Evolutionary conservation across 1,140 invertebrate species (phyloP), one percentile per base, ranked within the genome.

Genomic region (Neodiprion pinetum): DNA sequence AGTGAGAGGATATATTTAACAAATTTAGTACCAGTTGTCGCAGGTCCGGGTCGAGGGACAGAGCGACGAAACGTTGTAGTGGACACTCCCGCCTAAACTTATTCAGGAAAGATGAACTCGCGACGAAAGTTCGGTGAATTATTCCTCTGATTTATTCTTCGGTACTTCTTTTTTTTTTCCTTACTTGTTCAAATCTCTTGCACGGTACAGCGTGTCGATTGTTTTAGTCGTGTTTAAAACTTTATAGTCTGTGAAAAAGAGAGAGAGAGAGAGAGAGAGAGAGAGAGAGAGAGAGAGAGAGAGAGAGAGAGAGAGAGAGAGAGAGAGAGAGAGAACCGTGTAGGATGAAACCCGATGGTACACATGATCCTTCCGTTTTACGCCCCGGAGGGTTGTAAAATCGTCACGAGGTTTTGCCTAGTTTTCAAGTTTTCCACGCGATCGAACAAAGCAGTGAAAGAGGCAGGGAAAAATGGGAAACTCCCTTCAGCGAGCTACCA

Each of bases 291-390:
- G n/a, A 72, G 17, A 69, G 53, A 75, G 2, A 61, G 66, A 48
- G 69, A 67, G 49, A 23, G 68, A 71, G n/a, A 14, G n/a, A 72
- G 17, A 69, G 53, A 75, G 2, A 61, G 66, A 48, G 69, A 67
- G 49, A 23, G 68, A 71, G n/a, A 14, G n/a, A 72, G 17, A 69
- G 53, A 75, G 2, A 61, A 61, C 11, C n/a, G 9, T 40, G 28
- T 40, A 61, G 5, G 11, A 17, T 61, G 11, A 61, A 61, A 14
- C 11, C 53, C 53, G 53, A 14, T 61, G 53, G n/a, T 61, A 61
- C 53, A 61, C 53, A 17, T 40, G 28, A 14, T 61, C 11, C 53
- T 61, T 61, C n/a, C 28, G n/a, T 61, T 61, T 61, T 61, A 61
- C 53, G 53, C 53, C 53, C 7, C 53, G 53, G 4, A 61, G n/a